Evolutionary conservation across 1,140 invertebrate species (phyloP), one percentile per base, ranked within the genome.

Genomic region (Colletes gigas): DNA sequence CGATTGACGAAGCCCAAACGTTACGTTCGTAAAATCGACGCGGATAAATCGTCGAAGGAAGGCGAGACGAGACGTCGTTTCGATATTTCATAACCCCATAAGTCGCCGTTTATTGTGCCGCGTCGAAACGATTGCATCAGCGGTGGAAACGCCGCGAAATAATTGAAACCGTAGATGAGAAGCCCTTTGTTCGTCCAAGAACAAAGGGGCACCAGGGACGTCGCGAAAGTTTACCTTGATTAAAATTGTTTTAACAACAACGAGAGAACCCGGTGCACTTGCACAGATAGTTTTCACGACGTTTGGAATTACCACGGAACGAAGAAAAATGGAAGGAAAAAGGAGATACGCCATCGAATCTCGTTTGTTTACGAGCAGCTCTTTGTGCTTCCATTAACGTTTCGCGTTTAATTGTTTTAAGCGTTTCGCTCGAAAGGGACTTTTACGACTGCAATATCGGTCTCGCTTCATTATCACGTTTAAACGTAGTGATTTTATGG

Each of bases 161-260:
- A 84, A 83, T 84, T 82, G 69, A 75, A 80, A 50, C 39, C 60
- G 39, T 59, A 50, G 76, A 78, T 57, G 59, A 41, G 57, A 62
- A 60, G 47, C 57, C 76, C 67, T 80, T 84, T 83, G 75, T 78
- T 65, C 62, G 69, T 47, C 50, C 12, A 9, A 12, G 30, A 82
- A 84, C 83, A 84, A 84, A 84, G 83, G 54, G 63, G 62, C 74
- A 4, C n/a, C 14, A 14, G 55, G 41, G 21, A 77, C 63, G 63
- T 19, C 9, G 54, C 59, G 69, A n/a, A 74, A 86, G 80, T 85
- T 79, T 63, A 69, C 70, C 73, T 86, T 83, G 83, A 86, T 86
- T 85, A 86, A 86, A 86, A 86, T 82, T 86, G 81, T 83, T 86
- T 86, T 85, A 84, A 82, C 68, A 85, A 84, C 72, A 52, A 62